phyloP scores from a whole-genome alignment of 2,113 vertebrate species.

The Seriola dumerili region DNA sequence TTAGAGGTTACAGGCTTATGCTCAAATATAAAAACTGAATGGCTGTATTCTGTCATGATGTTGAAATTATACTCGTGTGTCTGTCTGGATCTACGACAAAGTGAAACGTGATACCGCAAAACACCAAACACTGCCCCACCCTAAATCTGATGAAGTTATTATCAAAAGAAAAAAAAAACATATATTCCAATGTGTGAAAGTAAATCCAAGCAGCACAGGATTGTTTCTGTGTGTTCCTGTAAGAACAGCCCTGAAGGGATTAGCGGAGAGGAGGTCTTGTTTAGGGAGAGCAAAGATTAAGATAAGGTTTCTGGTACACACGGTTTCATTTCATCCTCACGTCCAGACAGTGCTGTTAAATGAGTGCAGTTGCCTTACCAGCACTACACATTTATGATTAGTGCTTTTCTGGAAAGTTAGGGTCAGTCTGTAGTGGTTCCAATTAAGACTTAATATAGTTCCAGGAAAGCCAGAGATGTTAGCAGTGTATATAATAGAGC shows the following conservation, averaged over 20 bases:
- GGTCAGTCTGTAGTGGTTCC: neutral
- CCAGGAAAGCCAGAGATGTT: conserved; percentile 10
- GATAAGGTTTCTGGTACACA: conserved; percentile 64
- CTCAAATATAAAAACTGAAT: conserved; percentile 49
- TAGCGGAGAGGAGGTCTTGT: conserved; percentile 45
- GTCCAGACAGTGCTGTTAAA: conserved; percentile 11
- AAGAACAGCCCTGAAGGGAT: conserved; percentile 43
- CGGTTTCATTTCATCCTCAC: conserved; percentile 57
- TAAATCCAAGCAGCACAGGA: conserved; percentile 17
- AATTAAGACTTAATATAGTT: conserved; percentile 3
- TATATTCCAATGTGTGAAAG: conserved; percentile 50
- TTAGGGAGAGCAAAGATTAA: conserved; percentile 61
- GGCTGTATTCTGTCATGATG: conserved; percentile 60
- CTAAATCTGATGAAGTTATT: conserved; percentile 52
- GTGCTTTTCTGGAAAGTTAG: neutral
- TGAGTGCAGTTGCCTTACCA: conserved; percentile 1
- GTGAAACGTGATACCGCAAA: conserved; percentile 56
- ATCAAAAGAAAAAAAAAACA: conserved; percentile 43
- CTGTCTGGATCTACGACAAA: conserved; percentile 31
- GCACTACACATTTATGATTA: conserved; percentile 7
- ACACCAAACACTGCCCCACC: conserved; percentile 30
- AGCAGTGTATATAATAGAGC: neutral
- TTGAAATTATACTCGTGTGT: conserved; percentile 43
- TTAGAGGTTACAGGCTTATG: conserved; percentile 60
- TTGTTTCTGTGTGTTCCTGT: conserved; percentile 42